Conservation (phyloP, 2,888 invertebrate species). For the Synanthedon vespiformis region DNA sequence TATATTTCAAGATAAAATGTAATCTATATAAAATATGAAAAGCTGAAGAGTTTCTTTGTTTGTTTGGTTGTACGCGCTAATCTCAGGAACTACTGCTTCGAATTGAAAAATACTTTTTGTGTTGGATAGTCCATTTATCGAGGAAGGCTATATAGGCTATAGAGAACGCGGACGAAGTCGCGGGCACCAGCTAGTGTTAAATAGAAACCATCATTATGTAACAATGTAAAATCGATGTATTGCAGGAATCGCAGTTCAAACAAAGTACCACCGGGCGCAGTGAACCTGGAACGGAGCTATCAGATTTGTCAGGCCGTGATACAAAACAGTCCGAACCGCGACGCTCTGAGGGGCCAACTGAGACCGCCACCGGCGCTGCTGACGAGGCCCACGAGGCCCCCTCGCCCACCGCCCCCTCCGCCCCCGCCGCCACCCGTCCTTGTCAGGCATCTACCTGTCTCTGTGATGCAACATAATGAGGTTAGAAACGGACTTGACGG, state of each 20-base stretch:
- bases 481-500: too few relatives aligned
- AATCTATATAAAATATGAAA: too few relatives aligned
- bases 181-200: too few relatives aligned
- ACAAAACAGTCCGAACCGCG: constrained; percentile 92
- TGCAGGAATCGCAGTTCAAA: constrained; percentile 71
- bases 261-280: constrained; percentile 88
- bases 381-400: constrained; percentile 49
- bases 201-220: too few relatives aligned
- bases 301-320: constrained; percentile 95
- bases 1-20: too few relatives aligned
- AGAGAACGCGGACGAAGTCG: too few relatives aligned
- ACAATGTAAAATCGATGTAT: neutral
- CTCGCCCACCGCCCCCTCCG: constrained; percentile 38
- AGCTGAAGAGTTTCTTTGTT: too few relatives aligned
- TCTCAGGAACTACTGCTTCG: too few relatives aligned
- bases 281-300: constrained; percentile 93
- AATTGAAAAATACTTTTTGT: too few relatives aligned
- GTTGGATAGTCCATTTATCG: too few relatives aligned
- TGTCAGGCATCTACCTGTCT: constrained; percentile 73
- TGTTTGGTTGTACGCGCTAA: too few relatives aligned
- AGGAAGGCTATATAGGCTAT: too few relatives aligned
- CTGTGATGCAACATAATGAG: constrained; percentile 64
- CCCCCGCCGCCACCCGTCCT: constrained; percentile 56
- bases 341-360: constrained; percentile 85
- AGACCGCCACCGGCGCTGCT: constrained; percentile 87